phyloP scores from a whole-genome alignment of 2,797 vertebrate species.

The Adelosebastes latens region DNA sequence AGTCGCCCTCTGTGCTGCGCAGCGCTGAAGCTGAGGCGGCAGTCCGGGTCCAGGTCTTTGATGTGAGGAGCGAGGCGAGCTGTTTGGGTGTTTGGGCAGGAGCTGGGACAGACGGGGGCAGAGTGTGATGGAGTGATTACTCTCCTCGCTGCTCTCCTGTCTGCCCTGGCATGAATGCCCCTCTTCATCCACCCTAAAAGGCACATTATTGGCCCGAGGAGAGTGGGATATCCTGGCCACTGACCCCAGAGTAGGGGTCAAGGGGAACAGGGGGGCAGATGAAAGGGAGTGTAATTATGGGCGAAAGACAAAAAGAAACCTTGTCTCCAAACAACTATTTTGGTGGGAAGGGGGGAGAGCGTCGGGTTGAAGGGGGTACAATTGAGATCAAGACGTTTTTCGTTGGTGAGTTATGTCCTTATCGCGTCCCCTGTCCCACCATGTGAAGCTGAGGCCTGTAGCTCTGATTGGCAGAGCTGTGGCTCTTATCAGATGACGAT shows the following conservation, averaged over 20 bases:
- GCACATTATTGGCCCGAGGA: conserved; percentile 85
- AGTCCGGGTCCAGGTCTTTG: conserved; percentile 76
- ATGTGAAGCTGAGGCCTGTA: conserved; percentile 49
- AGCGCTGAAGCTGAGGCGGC: conserved; percentile 64
- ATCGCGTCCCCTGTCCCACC: conserved; percentile 69
- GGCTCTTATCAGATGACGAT: conserved; percentile 83
- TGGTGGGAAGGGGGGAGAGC: conserved; percentile 80
- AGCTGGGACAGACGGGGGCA: conserved; percentile 78
- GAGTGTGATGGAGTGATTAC: conserved; percentile 85
- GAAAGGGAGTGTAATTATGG: conserved; percentile 85
- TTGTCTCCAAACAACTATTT: conserved; percentile 87
- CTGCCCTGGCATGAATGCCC: conserved; percentile 85
- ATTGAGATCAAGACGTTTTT: conserved; percentile 84
- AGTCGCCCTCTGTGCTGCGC: conserved; percentile 72
- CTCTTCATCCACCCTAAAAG: conserved; percentile 87
- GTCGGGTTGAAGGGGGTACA: conserved; percentile 60
- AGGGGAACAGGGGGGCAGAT: conserved; percentile 86
- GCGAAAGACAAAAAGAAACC: conserved; percentile 86
- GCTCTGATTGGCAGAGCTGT: conserved; percentile 74
- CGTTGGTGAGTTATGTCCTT: conserved; percentile 76
- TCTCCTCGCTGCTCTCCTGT: conserved; percentile 81
- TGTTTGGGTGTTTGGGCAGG: conserved; percentile 82
- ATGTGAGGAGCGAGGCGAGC: conserved; percentile 69
- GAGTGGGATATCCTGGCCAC: conserved; percentile 88
- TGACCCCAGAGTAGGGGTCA: conserved; percentile 84